A percentile compares a stretch with the other conserved stretches of the same genome.
phyloP scores from a whole-genome alignment of 2,113 vertebrate species.

The Chroicocephalus ridibundus region DNA sequence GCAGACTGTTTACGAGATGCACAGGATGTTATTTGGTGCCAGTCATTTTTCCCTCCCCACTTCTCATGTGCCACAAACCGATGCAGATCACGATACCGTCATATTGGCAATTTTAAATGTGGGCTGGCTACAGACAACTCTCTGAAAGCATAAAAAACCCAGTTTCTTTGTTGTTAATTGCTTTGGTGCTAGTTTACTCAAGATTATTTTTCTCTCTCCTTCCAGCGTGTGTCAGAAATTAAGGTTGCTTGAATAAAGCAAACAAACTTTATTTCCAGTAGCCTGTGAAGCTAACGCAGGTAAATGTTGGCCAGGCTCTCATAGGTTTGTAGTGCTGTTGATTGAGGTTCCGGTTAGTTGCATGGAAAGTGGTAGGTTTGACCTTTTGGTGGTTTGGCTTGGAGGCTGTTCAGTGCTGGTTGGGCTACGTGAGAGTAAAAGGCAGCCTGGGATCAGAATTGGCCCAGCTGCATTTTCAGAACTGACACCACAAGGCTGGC shows the following conservation, averaged over 20 bases:
- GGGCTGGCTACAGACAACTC: not conserved
- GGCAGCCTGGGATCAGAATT: not conserved
- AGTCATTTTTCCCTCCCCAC: not conserved
- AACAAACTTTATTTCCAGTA: not conserved
- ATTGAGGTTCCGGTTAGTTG: not conserved
- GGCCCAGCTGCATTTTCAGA: not conserved
- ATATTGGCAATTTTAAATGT: not conserved
- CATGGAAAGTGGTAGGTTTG: not conserved
- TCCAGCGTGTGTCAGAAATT: not conserved
- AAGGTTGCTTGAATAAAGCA: not conserved
- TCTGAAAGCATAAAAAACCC: not conserved
- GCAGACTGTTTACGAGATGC: not conserved
- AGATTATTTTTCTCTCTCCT: not conserved
- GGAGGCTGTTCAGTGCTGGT: not conserved
- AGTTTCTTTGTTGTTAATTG: not conserved
- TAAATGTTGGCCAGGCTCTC: not conserved
- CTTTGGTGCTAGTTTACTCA: not conserved
- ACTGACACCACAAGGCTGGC: not conserved
- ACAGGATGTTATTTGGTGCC: not conserved
- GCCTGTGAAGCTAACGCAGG: not conserved
- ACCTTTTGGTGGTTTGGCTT: not conserved
- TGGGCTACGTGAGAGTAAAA: not conserved
- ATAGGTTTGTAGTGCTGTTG: not conserved
- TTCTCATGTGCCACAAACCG: not conserved
- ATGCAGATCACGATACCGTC: not conserved